Percentiles rank a stretch among this genome's conserved stretches.
These are phyloP conservation scores for Gymnocheta viridis DNA, from an alignment of 2,888 invertebrate genomes.

Conservation along the genomic window DNA sequence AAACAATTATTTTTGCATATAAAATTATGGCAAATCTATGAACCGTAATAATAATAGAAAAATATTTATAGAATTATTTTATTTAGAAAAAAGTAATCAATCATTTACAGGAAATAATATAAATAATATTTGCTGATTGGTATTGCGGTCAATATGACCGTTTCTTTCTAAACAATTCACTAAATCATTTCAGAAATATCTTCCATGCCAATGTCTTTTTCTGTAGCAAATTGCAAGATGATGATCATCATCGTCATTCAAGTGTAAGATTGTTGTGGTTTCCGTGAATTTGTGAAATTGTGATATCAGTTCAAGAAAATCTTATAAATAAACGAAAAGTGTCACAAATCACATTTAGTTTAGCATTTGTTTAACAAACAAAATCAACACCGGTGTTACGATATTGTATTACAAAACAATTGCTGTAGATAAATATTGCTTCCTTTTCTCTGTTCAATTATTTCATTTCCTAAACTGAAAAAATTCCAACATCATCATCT, in stretches of 20 bases:
- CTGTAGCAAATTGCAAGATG: slow-evolving; percentile 16
- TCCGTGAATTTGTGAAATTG: slow-evolving; percentile 39
- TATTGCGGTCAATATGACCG: slow-evolving; percentile 37
- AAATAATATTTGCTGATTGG: slow-evolving; percentile 19
- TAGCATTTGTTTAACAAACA: slow-evolving; percentile 34
- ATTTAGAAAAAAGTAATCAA: neutral
- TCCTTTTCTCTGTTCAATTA: slow-evolving; percentile 26
- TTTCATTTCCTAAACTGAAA: slow-evolving; percentile 38
- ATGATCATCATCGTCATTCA: slow-evolving; percentile 45
- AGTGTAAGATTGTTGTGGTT: slow-evolving; percentile 54
- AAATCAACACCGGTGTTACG: slow-evolving; percentile 16
- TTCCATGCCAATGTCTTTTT: slow-evolving; percentile 50
- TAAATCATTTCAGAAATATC: slow-evolving; percentile 8
- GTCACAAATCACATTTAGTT: slow-evolving; percentile 78
- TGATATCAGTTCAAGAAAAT: slow-evolving; percentile 51
- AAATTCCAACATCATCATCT: neutral
- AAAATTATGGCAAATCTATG: neutral
- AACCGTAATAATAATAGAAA: neutral
- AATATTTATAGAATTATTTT: neutral
- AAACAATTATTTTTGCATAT: neutral
- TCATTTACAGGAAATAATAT: slow-evolving; percentile 51
- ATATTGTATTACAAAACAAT: slow-evolving; percentile 58
- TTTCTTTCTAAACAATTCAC: slow-evolving; percentile 17
- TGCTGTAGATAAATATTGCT: neutral
- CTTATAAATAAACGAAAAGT: slow-evolving; percentile 78